Evolutionary conservation across 2,888 invertebrate species (phyloP), one percentile per base, ranked within the genome.

Genomic region (Emmelina monodactyla): DNA sequence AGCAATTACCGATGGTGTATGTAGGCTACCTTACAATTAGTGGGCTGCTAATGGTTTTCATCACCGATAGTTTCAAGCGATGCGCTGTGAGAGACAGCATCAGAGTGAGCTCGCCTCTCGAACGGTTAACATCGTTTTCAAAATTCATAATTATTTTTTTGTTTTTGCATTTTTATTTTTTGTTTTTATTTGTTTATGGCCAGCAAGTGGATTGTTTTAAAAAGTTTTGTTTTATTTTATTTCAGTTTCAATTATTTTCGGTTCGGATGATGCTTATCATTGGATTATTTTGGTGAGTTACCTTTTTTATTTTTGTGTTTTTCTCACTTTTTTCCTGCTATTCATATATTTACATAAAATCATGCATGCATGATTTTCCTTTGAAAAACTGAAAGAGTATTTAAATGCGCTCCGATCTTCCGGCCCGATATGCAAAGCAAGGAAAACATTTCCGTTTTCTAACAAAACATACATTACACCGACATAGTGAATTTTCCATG

Each of bases 11-110:
- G 70, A 56, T 14, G 52, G 59, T 47, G 58, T 65, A 78, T 78
- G 78, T 76, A 76, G 76, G 76, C 73, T 75, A 64, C 65, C 51
- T 64, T 58, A 66, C 76, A 79, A 78, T 79, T 79, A 79, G 78
- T 73, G 57, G 58, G 53, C 53, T 60, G 75, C 78, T 78, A 78
- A 78, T 73, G 71, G 70, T 72, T 78, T 76, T 72, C 76, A 79
- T 78, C 73, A 73, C 64, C 71, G 61, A 68, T 65, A 66, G 67
- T 63, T 64, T 57, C 60, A 58, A 62, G 56, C 62, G 58, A 52
- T 58, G 43, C 59, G 45, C 44, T 48, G 57, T 54, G 54, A 55
- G 53, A 48, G 58, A 63, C 51, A 54, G 52, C 55, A 64, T 69
- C 75, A 79, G 60, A 76, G 49, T 57, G 60, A 56, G 62, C 55